A percentile compares a stretch with the other conserved stretches of the same genome.
These are phyloP conservation scores for Volucella bombylans DNA, from an alignment of 2,888 invertebrate species.

Conservation along the genomic window DNA sequence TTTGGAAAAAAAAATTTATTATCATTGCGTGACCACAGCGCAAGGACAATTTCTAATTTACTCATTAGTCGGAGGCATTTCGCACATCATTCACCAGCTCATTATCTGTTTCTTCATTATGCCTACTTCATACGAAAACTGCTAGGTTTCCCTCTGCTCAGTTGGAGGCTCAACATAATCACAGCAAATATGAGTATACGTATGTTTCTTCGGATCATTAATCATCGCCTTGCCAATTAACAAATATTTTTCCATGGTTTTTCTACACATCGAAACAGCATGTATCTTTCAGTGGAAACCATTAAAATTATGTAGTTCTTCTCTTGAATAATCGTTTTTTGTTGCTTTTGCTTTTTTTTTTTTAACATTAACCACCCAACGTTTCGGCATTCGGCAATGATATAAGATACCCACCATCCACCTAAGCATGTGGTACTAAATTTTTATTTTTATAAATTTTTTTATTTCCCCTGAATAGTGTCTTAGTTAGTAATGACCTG, in stretches of 20 bases:
- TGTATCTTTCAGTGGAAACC: conserved; percentile 23
- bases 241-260: conserved; percentile 31
- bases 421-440: not conserved
- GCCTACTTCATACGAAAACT: conserved; percentile 6
- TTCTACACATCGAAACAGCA: conserved; percentile 14
- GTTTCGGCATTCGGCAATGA: conserved; percentile 11
- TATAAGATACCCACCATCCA: conserved; percentile 11
- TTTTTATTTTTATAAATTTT: not conserved
- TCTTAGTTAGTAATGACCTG: conserved; percentile 1
- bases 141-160: not conserved
- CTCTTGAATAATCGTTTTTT: not conserved
- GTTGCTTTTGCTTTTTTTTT: not conserved
- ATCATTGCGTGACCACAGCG: too few species aligned
- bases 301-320: conserved; percentile 28
- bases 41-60: too few species aligned
- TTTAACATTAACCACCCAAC: not conserved
- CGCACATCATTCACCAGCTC: conserved; percentile 24
- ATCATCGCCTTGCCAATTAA: conserved; percentile 44
- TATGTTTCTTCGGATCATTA: conserved; percentile 10
- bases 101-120: conserved; percentile 25
- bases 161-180: not conserved
- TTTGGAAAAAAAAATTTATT: too few species aligned
- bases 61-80: not conserved
- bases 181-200: not conserved
- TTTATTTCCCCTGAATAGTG: conserved; percentile 4